Conservation (phyloP, 1,140 invertebrate species). For the Drosophila bocqueti region DNA sequence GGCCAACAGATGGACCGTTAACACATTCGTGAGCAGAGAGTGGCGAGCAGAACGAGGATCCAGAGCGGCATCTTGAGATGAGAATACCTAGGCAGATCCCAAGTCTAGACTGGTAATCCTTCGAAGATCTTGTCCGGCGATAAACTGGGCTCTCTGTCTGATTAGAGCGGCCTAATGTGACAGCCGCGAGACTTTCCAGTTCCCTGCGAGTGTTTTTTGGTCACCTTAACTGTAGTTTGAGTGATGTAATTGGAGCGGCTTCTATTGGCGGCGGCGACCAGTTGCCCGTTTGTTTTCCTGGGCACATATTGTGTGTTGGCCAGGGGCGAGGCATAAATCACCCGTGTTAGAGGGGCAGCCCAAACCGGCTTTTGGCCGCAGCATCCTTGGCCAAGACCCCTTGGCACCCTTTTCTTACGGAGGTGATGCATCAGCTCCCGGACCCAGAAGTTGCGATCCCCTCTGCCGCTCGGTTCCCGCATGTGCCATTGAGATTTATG, state of each 20-base stretch:
- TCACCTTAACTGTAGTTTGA: conserved; percentile 71
- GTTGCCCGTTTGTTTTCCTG: conserved; percentile 26
- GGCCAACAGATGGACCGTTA: conserved; percentile 62
- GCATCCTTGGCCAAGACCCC: conserved; percentile 62
- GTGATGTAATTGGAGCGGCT: conserved; percentile 79
- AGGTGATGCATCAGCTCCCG: conserved; percentile 58
- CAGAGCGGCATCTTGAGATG: conserved; percentile 16
- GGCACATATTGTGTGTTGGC: conserved; percentile 25
- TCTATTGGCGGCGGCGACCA: conserved; percentile 30
- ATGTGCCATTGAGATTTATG: conserved; percentile 72
- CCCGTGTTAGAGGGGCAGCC: conserved; percentile 56
- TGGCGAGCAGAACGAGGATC: conserved; percentile 6
- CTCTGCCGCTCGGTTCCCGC: conserved; percentile 23
- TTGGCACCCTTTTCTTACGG: conserved; percentile 59
- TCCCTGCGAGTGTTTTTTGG: conserved; percentile 48
- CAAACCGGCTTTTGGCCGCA: conserved; percentile 54
- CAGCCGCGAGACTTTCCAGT: conserved; percentile 69
- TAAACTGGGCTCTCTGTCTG: conserved; percentile 76
- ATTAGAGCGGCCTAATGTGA: conserved; percentile 75
- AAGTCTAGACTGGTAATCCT: conserved; percentile 78
- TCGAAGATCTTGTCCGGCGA: conserved; percentile 76
- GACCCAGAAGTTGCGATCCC: conserved; percentile 20
- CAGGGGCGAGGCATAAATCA: conserved; percentile 65
- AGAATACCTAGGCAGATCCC: conserved; percentile 44
- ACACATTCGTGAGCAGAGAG: conserved; percentile 33